Base-by-base conservation (phyloP, 2,888 invertebrate genomes). In the Drosophila infuscata region DNA sequence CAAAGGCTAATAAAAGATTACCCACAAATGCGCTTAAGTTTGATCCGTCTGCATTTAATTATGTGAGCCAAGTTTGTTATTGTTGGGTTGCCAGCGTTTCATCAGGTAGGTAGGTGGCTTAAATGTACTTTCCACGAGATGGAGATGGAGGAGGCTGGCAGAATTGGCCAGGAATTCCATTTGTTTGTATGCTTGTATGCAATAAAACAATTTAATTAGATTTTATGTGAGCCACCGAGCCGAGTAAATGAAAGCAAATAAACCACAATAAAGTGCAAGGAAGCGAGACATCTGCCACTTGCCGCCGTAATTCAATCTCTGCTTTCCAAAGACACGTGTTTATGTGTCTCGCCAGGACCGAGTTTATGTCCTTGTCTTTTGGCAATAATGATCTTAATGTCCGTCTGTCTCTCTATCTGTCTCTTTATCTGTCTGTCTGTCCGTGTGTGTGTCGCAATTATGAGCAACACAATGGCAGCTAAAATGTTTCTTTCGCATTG, bases 141-240 rank as follows among this genome's bases (percentile, higher is more conserved):
- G 15, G 56, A 17, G 25, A 25, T 25, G 20, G 20, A 25, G 20
- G 20, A 25, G 54, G 43, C 64, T 70, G 87, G 41, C 65, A 56
- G 84, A 69, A 25, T 25, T 69, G 66, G 75, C 66, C 65, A 72
- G 72, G 67, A 70, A 82, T 88, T 70, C 77, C 82, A 86, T 81
- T 74, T 74, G 67, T 69, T 74, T 59, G 73, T 81, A 74, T 74
- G 67, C 70, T 74, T 59, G 73, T 70, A 74, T 74, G 89, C 82
- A 82, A 88, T 90, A 83, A 87, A 87, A 86, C 90, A 86, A 82
- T 87, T 87, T 87, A 90, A 87, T 87, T 87, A 88, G 83, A 87
- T 90, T 90, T 87, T 82, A 90, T 87, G 74, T 77, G 76, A 69
- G 62, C 62, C 73, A 66, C 48, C 70, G 72, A 74, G 81, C 51